phyloP scores from a whole-genome alignment of 2,113 vertebrate species.

The Aythya baeri region DNA sequence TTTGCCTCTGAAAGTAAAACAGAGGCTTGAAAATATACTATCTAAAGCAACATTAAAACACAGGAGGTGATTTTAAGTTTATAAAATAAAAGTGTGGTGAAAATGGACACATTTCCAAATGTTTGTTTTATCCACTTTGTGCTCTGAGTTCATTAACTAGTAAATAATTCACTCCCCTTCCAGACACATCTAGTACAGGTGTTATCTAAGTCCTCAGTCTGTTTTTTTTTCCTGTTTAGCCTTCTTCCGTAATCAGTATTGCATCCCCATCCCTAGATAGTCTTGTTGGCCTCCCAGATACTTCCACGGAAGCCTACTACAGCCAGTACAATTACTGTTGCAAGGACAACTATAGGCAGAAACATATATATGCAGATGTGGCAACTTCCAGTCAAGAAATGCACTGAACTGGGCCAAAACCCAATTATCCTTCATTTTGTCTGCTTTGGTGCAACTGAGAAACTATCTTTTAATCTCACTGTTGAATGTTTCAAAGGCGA shows the following conservation, averaged over 20 bases:
- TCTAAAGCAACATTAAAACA: background rate
- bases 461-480: background rate
- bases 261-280: background rate
- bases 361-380: background rate
- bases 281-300: background rate
- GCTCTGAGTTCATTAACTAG: background rate
- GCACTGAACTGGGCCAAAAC: accelerated
- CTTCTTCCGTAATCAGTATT: too few species aligned
- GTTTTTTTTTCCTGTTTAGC: too few species aligned
- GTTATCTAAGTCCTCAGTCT: too few species aligned
- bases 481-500: background rate
- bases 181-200: too few species aligned
- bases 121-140: background rate
- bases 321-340: background rate
- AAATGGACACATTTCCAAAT: background rate
- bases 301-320: background rate
- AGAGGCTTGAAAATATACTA: background rate
- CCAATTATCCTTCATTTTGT: background rate
- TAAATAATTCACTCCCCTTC: too few species aligned
- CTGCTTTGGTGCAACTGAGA: background rate
- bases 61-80: background rate
- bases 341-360: background rate
- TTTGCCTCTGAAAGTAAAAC: background rate
- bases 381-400: background rate
- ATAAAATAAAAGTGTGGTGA: background rate